Percentiles rank a stretch among this genome's conserved stretches.
Evolutionary conservation across 2,888 invertebrate species (phyloP).

Genomic region (Protodeltote pygarga): DNA sequence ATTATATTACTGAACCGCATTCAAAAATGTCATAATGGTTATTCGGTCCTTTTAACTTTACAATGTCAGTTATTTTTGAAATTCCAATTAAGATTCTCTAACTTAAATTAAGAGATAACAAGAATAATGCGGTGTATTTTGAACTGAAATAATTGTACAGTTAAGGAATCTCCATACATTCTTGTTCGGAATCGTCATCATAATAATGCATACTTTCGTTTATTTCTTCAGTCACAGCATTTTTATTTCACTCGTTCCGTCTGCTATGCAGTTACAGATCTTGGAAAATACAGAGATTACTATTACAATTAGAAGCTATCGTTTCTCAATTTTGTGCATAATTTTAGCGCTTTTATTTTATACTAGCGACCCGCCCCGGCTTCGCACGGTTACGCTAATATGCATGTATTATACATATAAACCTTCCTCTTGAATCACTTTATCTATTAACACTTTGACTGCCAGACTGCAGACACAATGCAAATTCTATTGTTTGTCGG

Average conservation of each 20-base stretch:
- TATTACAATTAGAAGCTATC: conserved; percentile 28
- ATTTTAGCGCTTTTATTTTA: neutral
- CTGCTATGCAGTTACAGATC: conserved; percentile 63
- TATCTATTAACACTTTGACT: too few species aligned
- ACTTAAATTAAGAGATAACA: conserved; percentile 43
- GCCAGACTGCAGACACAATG: too few species aligned
- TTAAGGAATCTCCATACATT: conserved; percentile 55
- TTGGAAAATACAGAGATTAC: conserved; percentile 57
- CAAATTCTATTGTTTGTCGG: too few species aligned
- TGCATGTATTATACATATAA: too few species aligned
- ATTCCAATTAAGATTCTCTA: conserved; percentile 39
- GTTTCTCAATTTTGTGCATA: neutral
- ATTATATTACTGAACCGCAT: conserved; percentile 1
- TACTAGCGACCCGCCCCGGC: too few species aligned
- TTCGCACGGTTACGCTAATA: too few species aligned
- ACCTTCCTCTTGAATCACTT: too few species aligned
- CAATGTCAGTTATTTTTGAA: conserved; percentile 29
- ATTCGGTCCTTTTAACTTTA: conserved; percentile 13
- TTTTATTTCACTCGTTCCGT: conserved; percentile 79
- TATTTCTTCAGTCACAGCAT: conserved; percentile 79
- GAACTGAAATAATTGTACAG: conserved; percentile 26
- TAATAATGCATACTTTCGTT: conserved; percentile 85
- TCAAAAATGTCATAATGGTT: conserved; percentile 7
- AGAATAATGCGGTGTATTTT: conserved; percentile 28
- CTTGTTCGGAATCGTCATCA: conserved; percentile 76